These are phyloP conservation scores for Callocephalon fimbriatum DNA, from an alignment of 2,113 vertebrate species.

Conservation along the genomic window DNA sequence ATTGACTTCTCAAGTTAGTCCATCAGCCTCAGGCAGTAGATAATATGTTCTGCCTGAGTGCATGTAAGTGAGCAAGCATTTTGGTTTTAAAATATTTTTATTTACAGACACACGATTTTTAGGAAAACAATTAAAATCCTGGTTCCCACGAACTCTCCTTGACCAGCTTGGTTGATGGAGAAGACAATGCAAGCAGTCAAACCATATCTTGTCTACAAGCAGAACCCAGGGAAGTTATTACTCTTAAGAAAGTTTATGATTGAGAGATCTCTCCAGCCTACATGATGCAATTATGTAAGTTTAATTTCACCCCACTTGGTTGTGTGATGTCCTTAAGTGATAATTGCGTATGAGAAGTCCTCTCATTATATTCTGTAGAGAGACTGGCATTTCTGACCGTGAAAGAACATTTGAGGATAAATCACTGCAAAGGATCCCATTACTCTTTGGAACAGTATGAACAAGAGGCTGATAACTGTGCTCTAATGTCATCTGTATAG, in stretches of 20 bases:
- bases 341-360: background rate
- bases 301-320: background rate
- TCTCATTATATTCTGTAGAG: background rate
- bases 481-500: constrained; percentile 39
- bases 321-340: background rate
- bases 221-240: background rate
- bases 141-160: background rate
- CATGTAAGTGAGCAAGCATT: background rate
- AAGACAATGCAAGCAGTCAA: background rate
- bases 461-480: background rate
- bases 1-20: background rate
- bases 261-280: background rate
- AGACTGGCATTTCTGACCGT: constrained; percentile 26
- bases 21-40: background rate
- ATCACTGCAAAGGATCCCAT: constrained; percentile 30
- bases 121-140: background rate
- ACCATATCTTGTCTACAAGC: background rate
- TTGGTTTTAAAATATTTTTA: background rate
- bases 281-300: background rate
- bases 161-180: background rate
- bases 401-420: constrained; percentile 41
- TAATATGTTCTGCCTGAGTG: background rate
- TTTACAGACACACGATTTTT: background rate
- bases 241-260: background rate
- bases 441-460: constrained; percentile 15